phyloP scores from a whole-genome alignment of 2,113 vertebrate species.

The Lasiurus cinereus region DNA sequence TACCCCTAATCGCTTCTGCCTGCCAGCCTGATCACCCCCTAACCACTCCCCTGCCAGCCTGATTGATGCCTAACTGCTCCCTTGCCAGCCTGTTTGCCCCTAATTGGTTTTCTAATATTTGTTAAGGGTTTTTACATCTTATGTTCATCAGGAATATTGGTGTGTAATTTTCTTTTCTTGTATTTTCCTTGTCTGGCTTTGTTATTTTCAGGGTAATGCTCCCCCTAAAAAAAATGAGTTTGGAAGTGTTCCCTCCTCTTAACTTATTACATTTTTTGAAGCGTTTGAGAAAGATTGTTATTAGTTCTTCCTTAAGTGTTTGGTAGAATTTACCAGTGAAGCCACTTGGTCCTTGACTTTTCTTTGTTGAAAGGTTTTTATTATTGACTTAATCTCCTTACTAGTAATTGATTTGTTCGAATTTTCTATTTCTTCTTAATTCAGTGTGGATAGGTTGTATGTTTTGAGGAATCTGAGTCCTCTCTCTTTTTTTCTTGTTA shows the following conservation, averaged over 20 bases:
- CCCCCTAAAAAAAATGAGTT: neutral
- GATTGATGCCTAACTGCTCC: too few relatives aligned
- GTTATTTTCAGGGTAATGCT: neutral
- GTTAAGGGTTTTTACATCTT: neutral
- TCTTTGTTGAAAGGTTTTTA: too few relatives aligned
- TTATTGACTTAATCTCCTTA: too few relatives aligned
- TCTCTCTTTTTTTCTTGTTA: neutral
- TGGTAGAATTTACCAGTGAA: too few relatives aligned
- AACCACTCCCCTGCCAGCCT: too few relatives aligned
- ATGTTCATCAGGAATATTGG: neutral
- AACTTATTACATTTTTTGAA: neutral
- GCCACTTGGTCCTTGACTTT: too few relatives aligned
- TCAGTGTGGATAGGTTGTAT: neutral
- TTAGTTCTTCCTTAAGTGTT: neutral
- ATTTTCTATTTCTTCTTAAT: neutral
- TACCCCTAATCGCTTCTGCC: too few relatives aligned
- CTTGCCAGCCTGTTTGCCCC: too few relatives aligned
- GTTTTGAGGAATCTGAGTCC: neutral
- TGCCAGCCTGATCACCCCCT: too few relatives aligned
- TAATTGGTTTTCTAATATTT: slow-evolving; percentile 13
- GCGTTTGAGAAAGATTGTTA: neutral
- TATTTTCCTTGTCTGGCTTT: neutral
- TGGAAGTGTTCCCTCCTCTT: neutral
- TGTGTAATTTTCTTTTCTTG: slow-evolving; percentile 24
- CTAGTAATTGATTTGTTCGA: too few relatives aligned